Conservation (phyloP, 2,888 invertebrate species). For the Electrophaes corylata region DNA sequence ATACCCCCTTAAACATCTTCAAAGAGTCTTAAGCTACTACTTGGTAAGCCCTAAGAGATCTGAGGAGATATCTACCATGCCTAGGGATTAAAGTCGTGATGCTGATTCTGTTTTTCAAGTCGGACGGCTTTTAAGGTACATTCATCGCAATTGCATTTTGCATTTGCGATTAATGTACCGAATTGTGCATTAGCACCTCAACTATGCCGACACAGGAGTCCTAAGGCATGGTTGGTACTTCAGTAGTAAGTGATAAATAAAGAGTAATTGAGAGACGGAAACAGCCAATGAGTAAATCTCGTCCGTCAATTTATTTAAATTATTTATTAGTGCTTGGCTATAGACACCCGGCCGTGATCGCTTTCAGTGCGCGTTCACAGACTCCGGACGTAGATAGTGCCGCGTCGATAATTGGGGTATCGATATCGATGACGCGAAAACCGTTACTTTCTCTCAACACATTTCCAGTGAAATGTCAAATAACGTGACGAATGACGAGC, state of each 20-base stretch:
- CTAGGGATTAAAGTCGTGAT: too few species aligned
- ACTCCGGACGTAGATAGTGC: conserved; percentile 70
- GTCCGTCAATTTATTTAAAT: conserved; percentile 85
- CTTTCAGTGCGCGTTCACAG: conserved; percentile 74
- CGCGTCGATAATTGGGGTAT: conserved; percentile 48
- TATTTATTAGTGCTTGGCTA: conserved; percentile 83
- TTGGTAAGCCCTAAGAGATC: too few species aligned
- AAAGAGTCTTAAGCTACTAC: too few species aligned
- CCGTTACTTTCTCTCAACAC: conserved; percentile 16
- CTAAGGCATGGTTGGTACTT: conserved; percentile 52
- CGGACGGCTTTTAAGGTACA: conserved; percentile 18
- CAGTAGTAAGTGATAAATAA: conserved; percentile 83
- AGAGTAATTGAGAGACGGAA: conserved; percentile 83
- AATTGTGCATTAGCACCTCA: conserved; percentile 42
- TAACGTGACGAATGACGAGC: neutral
- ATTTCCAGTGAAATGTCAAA: conserved; percentile 11
- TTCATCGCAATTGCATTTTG: conserved; percentile 28
- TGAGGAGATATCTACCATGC: too few species aligned
- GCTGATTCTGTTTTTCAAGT: too few species aligned
- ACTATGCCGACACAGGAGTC: conserved; percentile 52
- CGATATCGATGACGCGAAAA: conserved; percentile 44
- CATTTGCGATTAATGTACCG: conserved; percentile 24
- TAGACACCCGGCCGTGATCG: conserved; percentile 81
- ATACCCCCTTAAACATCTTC: too few species aligned
- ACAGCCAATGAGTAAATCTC: conserved; percentile 84